Evolutionary conservation across 1,140 invertebrate species (phyloP).

Genomic region (Limonius californicus): DNA sequence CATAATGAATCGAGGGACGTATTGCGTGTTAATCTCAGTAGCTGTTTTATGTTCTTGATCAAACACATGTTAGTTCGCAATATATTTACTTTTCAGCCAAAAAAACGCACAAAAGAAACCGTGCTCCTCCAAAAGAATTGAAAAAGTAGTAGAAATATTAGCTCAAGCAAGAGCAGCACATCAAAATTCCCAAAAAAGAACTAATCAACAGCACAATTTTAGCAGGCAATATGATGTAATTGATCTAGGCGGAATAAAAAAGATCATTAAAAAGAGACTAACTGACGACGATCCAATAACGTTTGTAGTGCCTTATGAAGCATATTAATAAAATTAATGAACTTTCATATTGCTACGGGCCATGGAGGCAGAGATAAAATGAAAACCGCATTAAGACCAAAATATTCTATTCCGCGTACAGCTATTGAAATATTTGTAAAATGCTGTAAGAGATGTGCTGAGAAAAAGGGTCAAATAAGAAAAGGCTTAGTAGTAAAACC

Average conservation of each 20-base stretch:
- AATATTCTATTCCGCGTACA: too few species aligned
- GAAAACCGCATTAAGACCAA: too few species aligned
- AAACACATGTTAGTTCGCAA: background rate
- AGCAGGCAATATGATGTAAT: background rate
- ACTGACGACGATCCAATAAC: background rate
- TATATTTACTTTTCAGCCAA: background rate
- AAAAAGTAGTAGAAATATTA: background rate
- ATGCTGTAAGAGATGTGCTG: too few species aligned
- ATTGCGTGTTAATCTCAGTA: too few species aligned
- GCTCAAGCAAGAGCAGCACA: background rate
- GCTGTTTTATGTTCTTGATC: background rate
- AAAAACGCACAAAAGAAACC: background rate
- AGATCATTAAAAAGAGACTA: background rate
- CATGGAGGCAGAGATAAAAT: too few species aligned
- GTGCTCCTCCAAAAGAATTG: background rate
- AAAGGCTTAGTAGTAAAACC: too few species aligned
- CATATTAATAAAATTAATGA: slow-evolving; percentile 23
- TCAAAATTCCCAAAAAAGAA: background rate
- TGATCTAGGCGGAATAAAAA: background rate
- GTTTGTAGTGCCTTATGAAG: too few species aligned
- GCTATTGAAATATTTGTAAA: too few species aligned
- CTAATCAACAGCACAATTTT: background rate
- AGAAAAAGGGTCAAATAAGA: too few species aligned
- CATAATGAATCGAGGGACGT: too few species aligned
- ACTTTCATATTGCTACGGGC: slow-evolving; percentile 29